Conservation (phyloP, 2,113 vertebrate genomes). For the Corythornis madagascariensis region DNA sequence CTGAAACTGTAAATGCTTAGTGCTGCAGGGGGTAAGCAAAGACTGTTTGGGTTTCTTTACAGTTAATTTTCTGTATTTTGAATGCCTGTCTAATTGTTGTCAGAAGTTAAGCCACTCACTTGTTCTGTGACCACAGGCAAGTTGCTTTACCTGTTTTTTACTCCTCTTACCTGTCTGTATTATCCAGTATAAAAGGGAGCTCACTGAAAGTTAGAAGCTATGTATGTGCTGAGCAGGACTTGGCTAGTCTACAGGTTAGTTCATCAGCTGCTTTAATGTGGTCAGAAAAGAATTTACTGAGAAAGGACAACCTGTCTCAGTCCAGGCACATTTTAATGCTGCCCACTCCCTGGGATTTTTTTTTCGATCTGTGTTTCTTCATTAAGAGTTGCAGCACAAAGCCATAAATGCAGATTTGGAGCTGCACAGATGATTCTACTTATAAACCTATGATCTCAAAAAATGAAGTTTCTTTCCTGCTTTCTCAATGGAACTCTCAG, state of each 20-base stretch:
- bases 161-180: constrained; percentile 20
- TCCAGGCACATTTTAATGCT: background rate
- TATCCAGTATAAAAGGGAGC: constrained; percentile 18
- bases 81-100: background rate
- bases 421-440: background rate
- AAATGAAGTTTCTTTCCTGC: background rate
- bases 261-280: background rate
- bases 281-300: background rate
- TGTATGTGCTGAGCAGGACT: background rate
- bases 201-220: background rate
- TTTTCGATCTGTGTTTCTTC: background rate
- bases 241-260: background rate
- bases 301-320: background rate
- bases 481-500: background rate
- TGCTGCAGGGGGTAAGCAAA: background rate
- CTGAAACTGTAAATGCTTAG: background rate
- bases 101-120: constrained; percentile 21
- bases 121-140: constrained; percentile 31
- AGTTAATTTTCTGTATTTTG: background rate
- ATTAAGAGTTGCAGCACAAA: background rate
- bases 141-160: constrained; percentile 52
- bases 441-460: background rate
- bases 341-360: accelerated
- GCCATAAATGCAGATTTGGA: background rate
- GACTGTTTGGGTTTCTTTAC: background rate